phyloP scores from a whole-genome alignment of 2,888 invertebrate species.

The Allacma fusca region DNA sequence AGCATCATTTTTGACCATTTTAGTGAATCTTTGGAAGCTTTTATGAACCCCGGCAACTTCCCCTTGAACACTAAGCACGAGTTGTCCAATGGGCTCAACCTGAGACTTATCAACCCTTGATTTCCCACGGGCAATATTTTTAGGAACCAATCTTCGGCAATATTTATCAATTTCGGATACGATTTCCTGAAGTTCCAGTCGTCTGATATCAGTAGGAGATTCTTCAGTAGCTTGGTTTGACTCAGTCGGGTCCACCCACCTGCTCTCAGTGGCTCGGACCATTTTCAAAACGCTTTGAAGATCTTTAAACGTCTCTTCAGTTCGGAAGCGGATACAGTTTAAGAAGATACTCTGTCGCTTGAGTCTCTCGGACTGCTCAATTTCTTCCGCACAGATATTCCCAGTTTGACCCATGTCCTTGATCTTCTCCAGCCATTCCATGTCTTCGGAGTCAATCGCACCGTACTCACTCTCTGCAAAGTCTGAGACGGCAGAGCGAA shows the following conservation, averaged over 20 bases:
- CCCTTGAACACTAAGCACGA: not conserved
- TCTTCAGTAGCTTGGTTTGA: not conserved
- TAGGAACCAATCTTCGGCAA: no score
- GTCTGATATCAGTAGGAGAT: not conserved
- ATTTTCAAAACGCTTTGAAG: not conserved
- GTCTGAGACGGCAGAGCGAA: conserved; percentile 24
- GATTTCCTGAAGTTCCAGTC: not conserved
- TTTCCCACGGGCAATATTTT: no score
- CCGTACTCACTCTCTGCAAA: conserved; percentile 38
- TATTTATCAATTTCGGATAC: no score
- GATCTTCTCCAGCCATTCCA: conserved; percentile 35
- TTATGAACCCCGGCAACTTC: not conserved
- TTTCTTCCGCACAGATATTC: conserved; percentile 35
- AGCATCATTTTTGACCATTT: conserved; percentile 12
- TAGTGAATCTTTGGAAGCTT: conserved; percentile 29
- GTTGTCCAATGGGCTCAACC: not conserved
- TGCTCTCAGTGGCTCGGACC: not conserved
- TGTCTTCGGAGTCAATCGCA: conserved; percentile 10
- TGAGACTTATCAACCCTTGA: not conserved
- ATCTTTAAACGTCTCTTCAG: conserved; percentile 28
- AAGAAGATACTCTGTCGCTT: conserved; percentile 31
- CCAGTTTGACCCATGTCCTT: conserved; percentile 37
- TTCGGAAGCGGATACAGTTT: conserved; percentile 24
- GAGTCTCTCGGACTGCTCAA: conserved; percentile 27
- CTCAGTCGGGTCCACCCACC: conserved; percentile 16